These are phyloP conservation scores for Leptinotarsa defecta DNA, from an alignment of 1,140 invertebrate genomes.

Conservation along the genomic window DNA sequence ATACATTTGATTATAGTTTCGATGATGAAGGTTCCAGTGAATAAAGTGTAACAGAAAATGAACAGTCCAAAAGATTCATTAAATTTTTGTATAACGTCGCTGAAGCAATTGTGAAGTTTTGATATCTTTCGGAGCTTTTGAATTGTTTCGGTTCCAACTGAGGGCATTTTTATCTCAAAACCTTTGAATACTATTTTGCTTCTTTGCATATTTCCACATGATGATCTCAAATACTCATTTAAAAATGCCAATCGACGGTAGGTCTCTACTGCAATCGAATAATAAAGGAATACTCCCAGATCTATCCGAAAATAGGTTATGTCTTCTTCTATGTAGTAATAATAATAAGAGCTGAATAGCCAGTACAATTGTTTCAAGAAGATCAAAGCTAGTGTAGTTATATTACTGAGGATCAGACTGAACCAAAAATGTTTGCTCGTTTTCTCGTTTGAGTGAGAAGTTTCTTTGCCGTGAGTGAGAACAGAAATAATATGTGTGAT, in stretches of 20 bases:
- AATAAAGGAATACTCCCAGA: neutral
- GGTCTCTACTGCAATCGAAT: neutral
- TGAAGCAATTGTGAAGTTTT: neutral
- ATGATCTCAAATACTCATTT: neutral
- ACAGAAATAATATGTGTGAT: too few relatives aligned
- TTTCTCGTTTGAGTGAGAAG: too few relatives aligned
- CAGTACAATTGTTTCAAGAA: neutral
- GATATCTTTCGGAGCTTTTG: neutral
- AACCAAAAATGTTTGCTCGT: too few relatives aligned
- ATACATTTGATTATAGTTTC: too few relatives aligned
- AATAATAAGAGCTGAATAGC: neutral
- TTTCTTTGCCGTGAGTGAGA: too few relatives aligned
- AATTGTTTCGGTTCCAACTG: neutral
- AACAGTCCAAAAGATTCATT: neutral
- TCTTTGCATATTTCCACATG: neutral
- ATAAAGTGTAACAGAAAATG: too few relatives aligned
- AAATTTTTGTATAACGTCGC: neutral
- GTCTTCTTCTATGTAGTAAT: neutral
- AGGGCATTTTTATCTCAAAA: neutral
- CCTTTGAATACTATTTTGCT: neutral
- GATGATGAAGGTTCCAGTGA: too few relatives aligned
- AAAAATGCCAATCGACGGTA: neutral
- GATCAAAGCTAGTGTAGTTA: neutral
- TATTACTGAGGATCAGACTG: neutral
- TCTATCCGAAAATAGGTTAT: neutral